Evolutionary conservation across 35 echinoderm and acorn worm species (phyloP), one percentile per base, ranked within the genome.

Genomic region (Lytechinus variegatus): DNA sequence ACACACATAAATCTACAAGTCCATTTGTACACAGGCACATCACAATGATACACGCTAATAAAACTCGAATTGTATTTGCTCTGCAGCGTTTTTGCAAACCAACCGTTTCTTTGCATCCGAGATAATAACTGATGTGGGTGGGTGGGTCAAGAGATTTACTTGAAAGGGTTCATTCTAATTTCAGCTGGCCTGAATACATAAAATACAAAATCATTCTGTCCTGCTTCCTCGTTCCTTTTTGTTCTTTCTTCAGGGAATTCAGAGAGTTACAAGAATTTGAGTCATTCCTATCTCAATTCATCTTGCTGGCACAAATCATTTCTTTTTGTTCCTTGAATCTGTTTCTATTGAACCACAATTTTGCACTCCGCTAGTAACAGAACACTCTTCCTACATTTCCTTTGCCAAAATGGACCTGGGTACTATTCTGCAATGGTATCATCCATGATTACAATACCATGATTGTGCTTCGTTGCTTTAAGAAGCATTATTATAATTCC

Each of bases 101-200:
- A 79, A n/a, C 66, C 66, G n/a, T 24, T 24, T 79, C 66, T 79
- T 79, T 79, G 57, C 66, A 79, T 79, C 66, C 66, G 4, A 79
- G 66, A 79, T 79, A 79, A 79, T 79, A 79, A 79, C 19, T 19
- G 19, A 79, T 24, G 66, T 79, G 14, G 66, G 66, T 79, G 66
- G 66, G 66, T 79, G 66, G 66, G 66, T 79, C 66, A 79, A 79
- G 66, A 24, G 66, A 79, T 79, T 79, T 79, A 79, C 19, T 79
- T 16, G 66, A 79, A 79, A 24, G 66, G n/a, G 66, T 79, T 79
- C 66, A 79, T 24, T 79, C 66, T 79, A 79, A 79, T 79, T 19
- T 79, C 66, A 79, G 66, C 6, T 79, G 66, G 19, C 66, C 66
- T 79, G 33, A 44, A 44, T 44, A 44, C 33, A 44, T 44, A 44